A percentile compares a stretch with the other conserved stretches of the same genome.
These are phyloP conservation scores for Caenorhabditis doughertyi DNA, from an alignment of 2,888 invertebrate genomes.

Conservation along the genomic window DNA sequence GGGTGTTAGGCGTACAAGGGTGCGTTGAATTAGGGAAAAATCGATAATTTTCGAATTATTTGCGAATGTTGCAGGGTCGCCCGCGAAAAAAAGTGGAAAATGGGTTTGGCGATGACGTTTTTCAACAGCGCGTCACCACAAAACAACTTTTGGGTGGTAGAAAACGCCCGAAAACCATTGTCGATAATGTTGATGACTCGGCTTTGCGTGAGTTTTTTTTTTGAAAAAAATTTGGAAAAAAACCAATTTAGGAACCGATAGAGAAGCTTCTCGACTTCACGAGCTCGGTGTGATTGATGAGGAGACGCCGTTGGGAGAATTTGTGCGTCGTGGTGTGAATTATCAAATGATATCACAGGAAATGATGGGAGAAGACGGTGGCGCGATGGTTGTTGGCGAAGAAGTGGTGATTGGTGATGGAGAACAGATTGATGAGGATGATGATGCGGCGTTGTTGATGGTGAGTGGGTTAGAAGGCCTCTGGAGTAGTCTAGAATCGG, in stretches of 20 bases:
- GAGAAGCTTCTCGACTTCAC: conserved; percentile 16
- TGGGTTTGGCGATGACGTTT: neutral
- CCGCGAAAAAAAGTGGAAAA: neutral
- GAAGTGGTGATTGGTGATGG: conserved; percentile 43
- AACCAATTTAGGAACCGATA: conserved; percentile 14
- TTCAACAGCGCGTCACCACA: conserved; percentile 44
- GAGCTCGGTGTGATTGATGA: conserved; percentile 9
- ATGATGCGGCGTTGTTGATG: neutral
- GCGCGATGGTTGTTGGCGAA: conserved; percentile 21
- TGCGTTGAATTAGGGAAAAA: neutral
- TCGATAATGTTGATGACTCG: conserved; percentile 21
- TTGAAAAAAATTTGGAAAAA: neutral
- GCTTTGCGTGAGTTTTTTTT: conserved; percentile 1
- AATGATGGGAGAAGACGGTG: neutral
- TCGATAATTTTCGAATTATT: neutral
- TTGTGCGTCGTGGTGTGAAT: conserved; percentile 3
- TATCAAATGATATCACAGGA: neutral
- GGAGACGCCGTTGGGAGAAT: conserved; percentile 32
- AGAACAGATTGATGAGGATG: neutral
- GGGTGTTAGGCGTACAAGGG: neutral
- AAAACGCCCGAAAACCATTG: conserved; percentile 43
- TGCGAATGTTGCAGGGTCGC: conserved; percentile 2
- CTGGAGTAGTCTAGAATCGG: too few relatives aligned
- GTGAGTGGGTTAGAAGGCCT: too few relatives aligned
- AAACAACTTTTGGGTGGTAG: conserved; percentile 52